phyloP scores from a whole-genome alignment of 2,888 invertebrate species.

The Macropis europaea region DNA sequence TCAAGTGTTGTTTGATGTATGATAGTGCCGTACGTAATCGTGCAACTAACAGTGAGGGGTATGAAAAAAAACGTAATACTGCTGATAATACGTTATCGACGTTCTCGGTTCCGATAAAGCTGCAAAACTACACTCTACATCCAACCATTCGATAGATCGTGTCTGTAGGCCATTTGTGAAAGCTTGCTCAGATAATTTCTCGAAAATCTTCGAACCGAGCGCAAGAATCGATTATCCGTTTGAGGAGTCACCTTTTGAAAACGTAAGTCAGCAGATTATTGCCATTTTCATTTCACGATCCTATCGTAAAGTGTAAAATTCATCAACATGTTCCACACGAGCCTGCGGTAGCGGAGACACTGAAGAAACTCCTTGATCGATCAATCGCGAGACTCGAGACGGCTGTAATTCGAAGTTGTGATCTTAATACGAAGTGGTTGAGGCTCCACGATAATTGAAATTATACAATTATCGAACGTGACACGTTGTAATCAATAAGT shows the following conservation, averaged over 20 bases:
- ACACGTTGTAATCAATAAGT: background rate
- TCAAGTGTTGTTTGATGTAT: background rate
- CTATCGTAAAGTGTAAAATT: background rate
- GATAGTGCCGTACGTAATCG: background rate
- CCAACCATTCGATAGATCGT: background rate
- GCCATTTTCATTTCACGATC: background rate
- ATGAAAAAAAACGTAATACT: background rate
- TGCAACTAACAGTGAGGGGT: background rate
- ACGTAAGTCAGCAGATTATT: background rate
- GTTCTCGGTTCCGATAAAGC: background rate
- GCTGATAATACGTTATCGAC: constrained; percentile 29
- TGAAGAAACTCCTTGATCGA: background rate
- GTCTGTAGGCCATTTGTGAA: too few species aligned
- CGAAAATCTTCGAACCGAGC: too few species aligned
- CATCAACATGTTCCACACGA: too few species aligned
- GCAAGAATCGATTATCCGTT: too few species aligned
- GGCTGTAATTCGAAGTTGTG: background rate
- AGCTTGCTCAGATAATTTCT: too few species aligned
- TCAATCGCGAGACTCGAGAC: background rate
- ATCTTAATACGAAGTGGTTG: background rate
- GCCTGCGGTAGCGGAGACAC: too few species aligned
- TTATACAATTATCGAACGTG: constrained; percentile 6
- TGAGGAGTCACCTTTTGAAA: too few species aligned
- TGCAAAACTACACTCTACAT: background rate
- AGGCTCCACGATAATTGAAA: background rate